Evolutionary conservation across 1,140 invertebrate genomes (phyloP), one percentile per base, ranked within the genome.

Genomic region (Solenopsis invicta): DNA sequence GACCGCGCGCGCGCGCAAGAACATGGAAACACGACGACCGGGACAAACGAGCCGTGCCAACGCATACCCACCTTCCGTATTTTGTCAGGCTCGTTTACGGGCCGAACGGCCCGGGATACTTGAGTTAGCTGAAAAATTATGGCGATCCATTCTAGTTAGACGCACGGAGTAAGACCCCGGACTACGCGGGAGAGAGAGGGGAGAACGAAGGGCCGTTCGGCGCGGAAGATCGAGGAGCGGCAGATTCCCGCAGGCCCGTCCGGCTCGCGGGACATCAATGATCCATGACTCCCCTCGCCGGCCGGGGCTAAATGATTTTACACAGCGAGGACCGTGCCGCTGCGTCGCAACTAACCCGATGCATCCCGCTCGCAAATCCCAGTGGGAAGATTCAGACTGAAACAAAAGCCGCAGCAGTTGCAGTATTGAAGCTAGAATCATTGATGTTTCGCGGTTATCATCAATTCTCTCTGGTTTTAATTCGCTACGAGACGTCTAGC

Each of bases 131-230:
- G 94, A 95, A 94, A 95, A 94, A 95, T 95, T 84, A 92, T 71
- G 77, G 87, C 91, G 92, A 95, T 95, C 90, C 93, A 95, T 95
- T 95, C 94, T 95, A 94, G 94, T 95, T 95, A 95, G 90, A 93
- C 87, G 72, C 90, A 89, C 75, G 67, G 84, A 75, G 85, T 64
- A 84, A 90, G 87, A 85, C 75, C 48, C 48, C 59, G 88, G 54
- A 59, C 56, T 45, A 50, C 61, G 54, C 76, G 18, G 76, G 24
- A 24, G 16, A 6, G 29, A 0, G 59, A 29, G 18, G 9, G 12
- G 34, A 24, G 29, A 16, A 29, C 29, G 21, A n/a, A n/a, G 59
- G 50, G 12, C 48, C 61, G 62, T 52, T n/a, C 29, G 61, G 21
- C 9, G 69, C n/a, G 29, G 29, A 34, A 34, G 50, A 59, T 67